phyloP scores from a whole-genome alignment of 2,888 invertebrate species.

The Chloroclystis v-ata region DNA sequence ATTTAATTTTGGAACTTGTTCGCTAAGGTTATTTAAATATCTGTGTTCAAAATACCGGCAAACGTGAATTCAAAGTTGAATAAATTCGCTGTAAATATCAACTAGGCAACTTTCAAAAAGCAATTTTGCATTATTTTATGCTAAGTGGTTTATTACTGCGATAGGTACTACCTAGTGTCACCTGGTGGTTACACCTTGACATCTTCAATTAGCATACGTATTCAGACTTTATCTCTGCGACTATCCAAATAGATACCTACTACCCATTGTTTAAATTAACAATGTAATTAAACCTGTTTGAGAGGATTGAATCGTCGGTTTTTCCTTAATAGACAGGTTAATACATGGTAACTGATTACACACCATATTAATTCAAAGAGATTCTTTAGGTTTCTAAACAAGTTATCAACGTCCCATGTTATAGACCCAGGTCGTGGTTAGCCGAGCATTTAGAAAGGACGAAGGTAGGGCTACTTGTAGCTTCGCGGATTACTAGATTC shows the following conservation, averaged over 20 bases:
- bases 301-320: not conserved
- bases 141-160: conserved; percentile 8
- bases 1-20: not conserved
- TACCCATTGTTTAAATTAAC: conserved; percentile 1
- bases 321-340: conserved; percentile 2
- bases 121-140: conserved; percentile 7
- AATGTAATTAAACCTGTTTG: not conserved
- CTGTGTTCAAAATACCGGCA: not conserved
- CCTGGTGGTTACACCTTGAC: conserved; percentile 21
- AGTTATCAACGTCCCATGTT: conserved; percentile 14
- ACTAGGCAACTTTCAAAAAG: conserved; percentile 8
- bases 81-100: conserved; percentile 4
- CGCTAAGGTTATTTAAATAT: conserved; percentile 4
- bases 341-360: not conserved
- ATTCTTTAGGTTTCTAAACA: conserved; percentile 18
- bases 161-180: conserved; percentile 4
- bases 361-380: too few relatives aligned
- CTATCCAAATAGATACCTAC: not conserved
- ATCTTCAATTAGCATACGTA: conserved; percentile 15
- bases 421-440: conserved; percentile 10
- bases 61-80: conserved; percentile 7
- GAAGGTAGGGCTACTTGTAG: conserved; percentile 13
- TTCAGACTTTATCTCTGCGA: conserved; percentile 8
- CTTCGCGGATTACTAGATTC: too few relatives aligned
- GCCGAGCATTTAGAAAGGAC: conserved; percentile 42